A percentile compares a stretch with the other conserved stretches of the same genome.
phyloP scores from a whole-genome alignment of 2,113 vertebrate species.

The Phodopus roborovskii region DNA sequence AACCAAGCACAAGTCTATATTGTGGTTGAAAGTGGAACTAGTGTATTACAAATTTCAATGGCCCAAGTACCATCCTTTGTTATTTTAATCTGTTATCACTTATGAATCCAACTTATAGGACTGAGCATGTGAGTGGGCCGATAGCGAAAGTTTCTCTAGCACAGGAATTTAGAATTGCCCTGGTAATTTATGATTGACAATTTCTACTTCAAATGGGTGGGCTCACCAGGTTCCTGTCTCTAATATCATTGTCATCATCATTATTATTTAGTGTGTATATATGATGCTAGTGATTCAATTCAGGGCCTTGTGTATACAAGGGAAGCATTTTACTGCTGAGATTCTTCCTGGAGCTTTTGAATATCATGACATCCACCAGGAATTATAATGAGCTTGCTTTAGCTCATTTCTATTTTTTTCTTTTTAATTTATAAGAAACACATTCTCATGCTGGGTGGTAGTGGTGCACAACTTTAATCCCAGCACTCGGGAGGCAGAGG shows the following conservation, averaged over 20 bases:
- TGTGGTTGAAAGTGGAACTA: neutral
- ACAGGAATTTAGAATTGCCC: neutral
- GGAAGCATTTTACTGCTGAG: neutral
- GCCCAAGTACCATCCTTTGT: neutral
- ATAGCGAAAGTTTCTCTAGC: neutral
- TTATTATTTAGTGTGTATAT: neutral
- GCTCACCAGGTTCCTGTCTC: neutral
- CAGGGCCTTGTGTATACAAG: too few relatives aligned
- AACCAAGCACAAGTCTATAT: neutral
- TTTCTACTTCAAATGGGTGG: constrained; percentile 2
- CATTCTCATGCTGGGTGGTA: neutral
- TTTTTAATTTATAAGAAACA: neutral
- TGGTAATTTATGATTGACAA: neutral
- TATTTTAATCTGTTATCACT: neutral
- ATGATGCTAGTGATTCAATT: neutral
- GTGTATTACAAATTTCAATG: neutral
- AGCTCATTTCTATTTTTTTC: constrained; percentile 13
- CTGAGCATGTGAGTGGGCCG: neutral
- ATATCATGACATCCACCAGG: neutral
- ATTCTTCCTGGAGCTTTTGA: neutral
- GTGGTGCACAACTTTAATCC: too few relatives aligned
- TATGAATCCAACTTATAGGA: neutral
- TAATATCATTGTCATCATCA: neutral
- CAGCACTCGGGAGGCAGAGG: too few relatives aligned
- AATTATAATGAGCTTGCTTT: constrained; percentile 17